Evolutionary conservation across 1,140 invertebrate genomes (phyloP), one percentile per base, ranked within the genome.

Genomic region (Dendrolimus punctatus): DNA sequence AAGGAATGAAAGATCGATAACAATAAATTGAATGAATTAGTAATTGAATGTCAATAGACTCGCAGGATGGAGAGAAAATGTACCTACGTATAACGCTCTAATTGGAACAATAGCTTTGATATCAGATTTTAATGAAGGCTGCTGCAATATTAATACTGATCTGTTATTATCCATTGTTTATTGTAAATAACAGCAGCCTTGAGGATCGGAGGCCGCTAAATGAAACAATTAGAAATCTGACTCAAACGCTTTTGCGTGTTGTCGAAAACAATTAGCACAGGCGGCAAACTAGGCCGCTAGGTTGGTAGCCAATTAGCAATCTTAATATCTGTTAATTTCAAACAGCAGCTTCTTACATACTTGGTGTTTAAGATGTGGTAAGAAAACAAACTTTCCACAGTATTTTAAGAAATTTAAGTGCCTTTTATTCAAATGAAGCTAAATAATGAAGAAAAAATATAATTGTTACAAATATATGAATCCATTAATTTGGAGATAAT

Each of bases 191-290:
- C 63, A 49, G 47, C 49, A 59, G 45, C 72, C 70, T 73, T 72
- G 68, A 71, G 57, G 8, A 52, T 51, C 49, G 2, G 52, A 52
- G 62, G 58, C 52, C 57, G 71, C 64, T 78, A 76, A 79, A 46
- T 66, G 63, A 54, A 67, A 64, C 71, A 82, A 78, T 82, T 82
- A 82, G 75, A 73, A 74, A 78, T 66, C 58, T 58, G 46, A 64
- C 57, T 74, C 70, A 64, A 73, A 71, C 64, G 54, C 57, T 56
- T 59, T 73, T 64, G 71, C 76, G 60, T 73, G 70, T 57, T 65
- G 59, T 67, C 59, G 55, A 73, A 66, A 76, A 71, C 74, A 80
- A 80, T 80, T 82, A 80, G 73, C 60, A 56, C 66, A 60, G 53
- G 3, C 56, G 45, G 41, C 48, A 48, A 77, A 71, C 62, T 71